Evolutionary conservation across 2,888 invertebrate species (phyloP).

Genomic region (Dolomedes plantarius): DNA sequence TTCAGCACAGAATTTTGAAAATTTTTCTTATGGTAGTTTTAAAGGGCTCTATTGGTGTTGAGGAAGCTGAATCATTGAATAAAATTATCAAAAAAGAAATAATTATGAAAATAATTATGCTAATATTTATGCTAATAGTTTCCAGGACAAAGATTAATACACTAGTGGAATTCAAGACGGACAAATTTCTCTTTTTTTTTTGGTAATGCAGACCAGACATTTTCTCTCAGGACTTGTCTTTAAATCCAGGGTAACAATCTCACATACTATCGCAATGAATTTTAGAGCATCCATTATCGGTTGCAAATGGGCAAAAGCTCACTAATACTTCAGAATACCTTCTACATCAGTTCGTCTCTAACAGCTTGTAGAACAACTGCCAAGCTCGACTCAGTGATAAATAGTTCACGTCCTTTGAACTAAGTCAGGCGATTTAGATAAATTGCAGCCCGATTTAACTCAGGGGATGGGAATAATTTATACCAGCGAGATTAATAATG

Average conservation of each 20-base stretch:
- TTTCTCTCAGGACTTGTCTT: too few species aligned
- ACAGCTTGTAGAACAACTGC: not conserved
- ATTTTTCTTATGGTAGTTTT: too few species aligned
- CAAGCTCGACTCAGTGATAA: not conserved
- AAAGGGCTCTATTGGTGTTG: too few species aligned
- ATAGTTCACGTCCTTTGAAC: not conserved
- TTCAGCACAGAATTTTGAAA: too few species aligned
- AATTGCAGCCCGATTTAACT: not conserved
- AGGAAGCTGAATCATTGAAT: too few species aligned
- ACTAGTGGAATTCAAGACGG: too few species aligned
- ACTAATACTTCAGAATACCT: not conserved
- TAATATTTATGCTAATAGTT: too few species aligned
- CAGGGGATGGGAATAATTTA: not conserved
- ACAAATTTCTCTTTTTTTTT: too few species aligned
- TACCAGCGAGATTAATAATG: not conserved
- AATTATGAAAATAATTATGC: too few species aligned
- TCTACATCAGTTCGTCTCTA: not conserved
- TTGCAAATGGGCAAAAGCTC: not conserved
- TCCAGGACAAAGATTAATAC: too few species aligned
- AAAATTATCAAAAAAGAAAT: too few species aligned
- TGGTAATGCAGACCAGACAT: too few species aligned
- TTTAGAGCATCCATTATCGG: not conserved
- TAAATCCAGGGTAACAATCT: not conserved
- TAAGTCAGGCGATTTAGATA: conserved; percentile 1
- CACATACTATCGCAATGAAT: not conserved